Conservation (phyloP, 2,888 invertebrate species). For the Lamellibrachia satsuma region DNA sequence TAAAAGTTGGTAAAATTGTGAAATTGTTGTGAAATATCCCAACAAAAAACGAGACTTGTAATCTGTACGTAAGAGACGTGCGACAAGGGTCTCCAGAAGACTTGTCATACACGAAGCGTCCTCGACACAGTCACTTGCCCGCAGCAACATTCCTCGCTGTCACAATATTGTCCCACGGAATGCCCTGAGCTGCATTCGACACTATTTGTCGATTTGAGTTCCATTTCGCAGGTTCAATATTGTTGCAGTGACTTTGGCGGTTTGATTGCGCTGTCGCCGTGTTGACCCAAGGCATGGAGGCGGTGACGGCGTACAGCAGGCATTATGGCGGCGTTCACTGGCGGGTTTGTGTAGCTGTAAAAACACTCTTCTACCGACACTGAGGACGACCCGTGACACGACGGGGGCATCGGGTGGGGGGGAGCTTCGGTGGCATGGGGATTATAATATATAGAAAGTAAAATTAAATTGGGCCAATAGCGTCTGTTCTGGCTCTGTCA, state of each 20-base stretch:
- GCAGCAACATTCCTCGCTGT: neutral
- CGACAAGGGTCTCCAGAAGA: too few species aligned
- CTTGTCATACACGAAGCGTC: neutral
- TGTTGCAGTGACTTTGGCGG: slow-evolving; percentile 4
- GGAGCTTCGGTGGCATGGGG: neutral
- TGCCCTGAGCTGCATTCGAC: neutral
- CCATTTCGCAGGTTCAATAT: slow-evolving; percentile 5
- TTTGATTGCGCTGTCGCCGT: neutral
- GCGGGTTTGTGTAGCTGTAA: neutral
- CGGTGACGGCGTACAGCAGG: neutral
- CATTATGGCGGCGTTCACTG: neutral
- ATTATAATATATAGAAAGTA: too few species aligned
- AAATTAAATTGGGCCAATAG: too few species aligned
- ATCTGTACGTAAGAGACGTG: too few species aligned
- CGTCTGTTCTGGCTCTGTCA: neutral
- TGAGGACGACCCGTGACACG: neutral
- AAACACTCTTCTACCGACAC: neutral
- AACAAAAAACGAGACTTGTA: too few species aligned
- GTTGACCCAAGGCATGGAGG: neutral
- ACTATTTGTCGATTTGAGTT: neutral
- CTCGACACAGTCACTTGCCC: neutral
- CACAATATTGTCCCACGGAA: slow-evolving; percentile 5
- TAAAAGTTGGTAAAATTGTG: too few species aligned
- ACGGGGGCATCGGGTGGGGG: neutral
- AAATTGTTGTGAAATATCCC: too few species aligned